Evolutionary conservation across 2,888 invertebrate genomes (phyloP).

Genomic region (Ophonus ardosiacus): DNA sequence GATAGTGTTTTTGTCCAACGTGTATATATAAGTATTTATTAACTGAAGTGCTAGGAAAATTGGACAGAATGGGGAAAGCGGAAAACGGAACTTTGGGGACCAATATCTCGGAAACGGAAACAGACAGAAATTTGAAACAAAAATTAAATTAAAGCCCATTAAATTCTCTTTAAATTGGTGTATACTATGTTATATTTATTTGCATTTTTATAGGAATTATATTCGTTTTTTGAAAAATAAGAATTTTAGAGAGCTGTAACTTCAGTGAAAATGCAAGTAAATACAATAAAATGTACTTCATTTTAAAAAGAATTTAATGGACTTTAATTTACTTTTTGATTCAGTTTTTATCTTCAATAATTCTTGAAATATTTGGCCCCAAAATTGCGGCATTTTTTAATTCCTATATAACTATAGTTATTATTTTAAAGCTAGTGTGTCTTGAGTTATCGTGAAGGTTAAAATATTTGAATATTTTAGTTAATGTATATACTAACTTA

Average conservation of each 20-base stretch:
- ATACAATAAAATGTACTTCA: too few species aligned
- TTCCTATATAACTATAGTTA: constrained; percentile 65
- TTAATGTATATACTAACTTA: constrained; percentile 66
- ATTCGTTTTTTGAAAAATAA: too few species aligned
- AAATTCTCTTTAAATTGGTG: not conserved
- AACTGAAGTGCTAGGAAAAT: constrained; percentile 34
- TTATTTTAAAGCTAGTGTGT: constrained; percentile 66
- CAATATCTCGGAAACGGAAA: not conserved
- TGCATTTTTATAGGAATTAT: not conserved
- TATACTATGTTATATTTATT: not conserved
- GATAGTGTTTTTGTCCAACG: constrained; percentile 22
- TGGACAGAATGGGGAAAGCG: not conserved
- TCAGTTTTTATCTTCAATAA: too few species aligned
- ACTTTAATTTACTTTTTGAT: too few species aligned
- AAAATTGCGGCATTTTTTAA: not conserved
- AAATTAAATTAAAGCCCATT: not conserved
- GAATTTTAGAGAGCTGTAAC: too few species aligned
- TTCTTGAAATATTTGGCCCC: not conserved
- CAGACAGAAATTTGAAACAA: not conserved
- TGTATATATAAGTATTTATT: constrained; percentile 45
- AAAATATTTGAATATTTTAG: constrained; percentile 65
- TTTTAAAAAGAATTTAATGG: too few species aligned
- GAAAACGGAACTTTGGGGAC: not conserved
- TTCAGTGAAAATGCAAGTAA: too few species aligned
- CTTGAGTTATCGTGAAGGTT: constrained; percentile 54